Evolutionary conservation across 1,140 invertebrate genomes (phyloP).

Genomic region (Drosophila baimaii): DNA sequence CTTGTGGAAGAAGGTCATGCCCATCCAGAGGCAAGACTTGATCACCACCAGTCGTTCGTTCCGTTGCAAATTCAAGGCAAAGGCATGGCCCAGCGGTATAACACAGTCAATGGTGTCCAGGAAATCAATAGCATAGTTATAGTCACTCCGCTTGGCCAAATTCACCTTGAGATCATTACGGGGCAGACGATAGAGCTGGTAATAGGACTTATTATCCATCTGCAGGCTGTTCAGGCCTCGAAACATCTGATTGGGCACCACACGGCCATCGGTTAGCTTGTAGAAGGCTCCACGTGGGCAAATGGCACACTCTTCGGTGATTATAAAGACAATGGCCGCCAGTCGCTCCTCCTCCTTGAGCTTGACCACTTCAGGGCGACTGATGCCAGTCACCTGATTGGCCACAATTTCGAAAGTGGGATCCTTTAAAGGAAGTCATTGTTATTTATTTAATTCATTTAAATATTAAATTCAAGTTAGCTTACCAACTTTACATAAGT

Average conservation of each 20-base stretch:
- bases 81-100: slow-evolving; percentile 67
- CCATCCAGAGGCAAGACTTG: slow-evolving; percentile 90
- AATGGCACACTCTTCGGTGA: slow-evolving; percentile 88
- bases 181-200: slow-evolving; percentile 88
- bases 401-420: slow-evolving; percentile 81
- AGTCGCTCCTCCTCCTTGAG: slow-evolving; percentile 92
- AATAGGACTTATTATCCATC: slow-evolving; percentile 87
- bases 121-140: slow-evolving; percentile 91
- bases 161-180: slow-evolving; percentile 90
- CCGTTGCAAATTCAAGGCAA: slow-evolving; percentile 85
- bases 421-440: slow-evolving; percentile 58
- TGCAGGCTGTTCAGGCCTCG: slow-evolving; percentile 87
- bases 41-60: slow-evolving; percentile 86
- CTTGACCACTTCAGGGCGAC: slow-evolving; percentile 84
- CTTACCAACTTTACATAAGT: slow-evolving; percentile 84
- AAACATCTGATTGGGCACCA: slow-evolving; percentile 89
- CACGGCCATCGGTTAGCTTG: slow-evolving; percentile 87
- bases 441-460: neutral
- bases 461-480: neutral
- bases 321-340: slow-evolving; percentile 88
- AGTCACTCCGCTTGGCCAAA: slow-evolving; percentile 88
- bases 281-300: slow-evolving; percentile 90
- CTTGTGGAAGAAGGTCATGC: slow-evolving; percentile 90
- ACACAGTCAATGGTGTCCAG: slow-evolving; percentile 88
- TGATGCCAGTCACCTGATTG: slow-evolving; percentile 85